These are phyloP conservation scores for Tragelaphus imberbis DNA, from an alignment of 2,113 vertebrate genomes.

Conservation along the genomic window DNA sequence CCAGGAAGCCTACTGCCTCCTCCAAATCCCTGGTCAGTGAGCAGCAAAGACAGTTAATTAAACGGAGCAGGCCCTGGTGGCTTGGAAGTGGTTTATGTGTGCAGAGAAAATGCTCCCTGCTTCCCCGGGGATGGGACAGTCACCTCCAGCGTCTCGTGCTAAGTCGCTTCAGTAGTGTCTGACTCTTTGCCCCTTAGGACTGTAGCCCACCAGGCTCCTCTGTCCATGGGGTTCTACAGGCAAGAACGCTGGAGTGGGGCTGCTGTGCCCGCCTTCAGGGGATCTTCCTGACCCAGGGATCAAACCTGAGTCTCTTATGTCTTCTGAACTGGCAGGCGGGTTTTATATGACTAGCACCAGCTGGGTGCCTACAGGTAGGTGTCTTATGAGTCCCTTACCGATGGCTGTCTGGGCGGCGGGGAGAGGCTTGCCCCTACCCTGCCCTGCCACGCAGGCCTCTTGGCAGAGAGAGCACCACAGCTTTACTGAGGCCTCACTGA, in stretches of 20 bases:
- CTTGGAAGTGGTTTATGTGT: background rate
- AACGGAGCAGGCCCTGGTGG: background rate
- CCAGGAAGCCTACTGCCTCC: background rate
- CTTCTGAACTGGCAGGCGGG: background rate
- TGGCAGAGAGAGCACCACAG: background rate
- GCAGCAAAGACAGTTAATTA: background rate
- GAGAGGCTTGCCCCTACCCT: too few species aligned
- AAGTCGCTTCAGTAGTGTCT: background rate
- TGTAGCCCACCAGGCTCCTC: background rate
- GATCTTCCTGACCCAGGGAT: background rate
- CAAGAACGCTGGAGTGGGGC: background rate
- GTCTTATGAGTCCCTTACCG: accelerated
- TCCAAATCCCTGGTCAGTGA: background rate
- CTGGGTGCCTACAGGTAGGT: background rate
- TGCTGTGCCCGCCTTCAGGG: background rate
- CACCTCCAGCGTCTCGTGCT: background rate
- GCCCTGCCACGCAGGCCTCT: background rate
- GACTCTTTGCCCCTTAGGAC: background rate
- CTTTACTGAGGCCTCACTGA: background rate
- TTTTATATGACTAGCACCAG: background rate
- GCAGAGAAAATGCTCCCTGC: background rate
- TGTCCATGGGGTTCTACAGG: background rate
- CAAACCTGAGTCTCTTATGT: background rate
- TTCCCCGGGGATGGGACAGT: accelerated
- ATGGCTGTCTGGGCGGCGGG: accelerated